Base-by-base conservation (phyloP, 2,113 vertebrate species). In the Sardina pilchardus region DNA sequence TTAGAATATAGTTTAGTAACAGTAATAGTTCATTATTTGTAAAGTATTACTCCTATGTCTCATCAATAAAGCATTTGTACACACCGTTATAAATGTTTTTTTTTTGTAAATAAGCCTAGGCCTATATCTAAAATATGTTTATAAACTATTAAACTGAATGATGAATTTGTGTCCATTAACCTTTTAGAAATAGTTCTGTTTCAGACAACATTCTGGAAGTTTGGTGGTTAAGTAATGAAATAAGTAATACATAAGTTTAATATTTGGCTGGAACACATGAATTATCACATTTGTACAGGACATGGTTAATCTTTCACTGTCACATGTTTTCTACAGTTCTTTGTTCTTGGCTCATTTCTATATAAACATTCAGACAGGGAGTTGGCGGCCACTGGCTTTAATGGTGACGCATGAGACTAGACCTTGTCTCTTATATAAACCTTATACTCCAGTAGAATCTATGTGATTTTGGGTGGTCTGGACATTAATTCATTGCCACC, bases 381-480 rank as follows among this genome's bases (percentile, higher is more conserved):
- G n/a, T 30, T 71, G 63, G 63, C 63, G 12, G 26, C 24, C 9
- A 16, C 30, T 34, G 71, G 30, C 12, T 34, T 16, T 75, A 75
- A 75, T 75, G 12, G 30, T 75, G 26, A 75, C 30, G 71, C 71
- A 75, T 75, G 71, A 75, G 71, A 75, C 30, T 36, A 16, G 16
- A 2, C 30, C 26, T 75, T 36, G 12, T 1, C 67, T 75, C 30
- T 78, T 78, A 78, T 36, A 78, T 78, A 78, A 78, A 78, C 71
- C 71, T 78, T 26, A 34, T 71, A 30, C 30, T 14, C 26, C 9
- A 26, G 59, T 63, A 71, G 63, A 63, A 63, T 63, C 63, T n/a
- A 36, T 36, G 71, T 34, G 71, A 30, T 78, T 36, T 78, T 78
- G 71, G 71, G 71, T 78, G 71, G 71, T 78, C 71, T 36, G 71